Base-by-base conservation (phyloP, 2,113 vertebrate genomes). In the Tychaedon coryphoeus region DNA sequence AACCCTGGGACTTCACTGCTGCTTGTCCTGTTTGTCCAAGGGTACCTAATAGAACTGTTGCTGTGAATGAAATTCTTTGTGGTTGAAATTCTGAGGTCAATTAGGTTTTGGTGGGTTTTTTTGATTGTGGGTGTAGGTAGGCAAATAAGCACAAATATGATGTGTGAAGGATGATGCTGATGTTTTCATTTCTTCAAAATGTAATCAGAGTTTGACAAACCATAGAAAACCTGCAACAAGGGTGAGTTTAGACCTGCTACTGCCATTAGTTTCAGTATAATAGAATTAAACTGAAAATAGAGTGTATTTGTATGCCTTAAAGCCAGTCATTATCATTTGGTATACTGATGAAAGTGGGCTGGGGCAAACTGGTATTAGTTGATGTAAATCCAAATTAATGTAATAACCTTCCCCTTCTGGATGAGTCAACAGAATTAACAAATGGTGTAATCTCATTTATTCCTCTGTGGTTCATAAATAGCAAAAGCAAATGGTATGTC, bases 391-490 rank as follows among this genome's bases (percentile, higher is more conserved):
- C 89, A 90, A 80, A 86, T 92, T 96, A 95, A 95, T 94, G 54
- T 96, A 96, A 97, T 97, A 91, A 91, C 54, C 36, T 91, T 91
- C 56, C 20, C 40, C 25, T 95, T 95, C 86, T 93, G 90, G 88
- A 90, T 95, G 94, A 97, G 88, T 97, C 97, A 97, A 92, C 93
- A 86, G 74, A 92, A 97, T 90, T 94, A 97, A 91, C 70, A 96
- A 92, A 92, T 85, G 56, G 22, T 45, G 18, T 97, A 96, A 97
- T 97, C 74, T 95, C 60, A 93, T 97, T 97, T 97, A 66, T 64
- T 93, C 47, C 25, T 88, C 78, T 51, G 22, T 69, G 56, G 57
- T 72, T 92, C 71, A 80, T 67, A 93, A 96, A 94, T 28, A 89
- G 57, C 65, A 80, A 83, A 90, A 82, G n/a, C 69, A 93, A 89